phyloP scores from a whole-genome alignment of 2,113 vertebrate genomes.

The Epinephelus moara region DNA sequence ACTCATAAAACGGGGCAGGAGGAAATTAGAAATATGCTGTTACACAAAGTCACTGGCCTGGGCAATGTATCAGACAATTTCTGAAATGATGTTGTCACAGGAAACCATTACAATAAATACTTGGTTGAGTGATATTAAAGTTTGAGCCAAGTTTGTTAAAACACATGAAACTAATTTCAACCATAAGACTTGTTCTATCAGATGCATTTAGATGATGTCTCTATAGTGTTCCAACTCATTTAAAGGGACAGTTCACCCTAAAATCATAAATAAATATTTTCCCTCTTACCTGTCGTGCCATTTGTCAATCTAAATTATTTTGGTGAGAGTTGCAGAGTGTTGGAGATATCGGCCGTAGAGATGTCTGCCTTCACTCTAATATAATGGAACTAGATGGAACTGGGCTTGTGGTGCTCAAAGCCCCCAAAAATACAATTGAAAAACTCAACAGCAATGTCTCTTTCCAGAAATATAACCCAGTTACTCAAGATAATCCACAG shows the following conservation, averaged over 20 bases:
- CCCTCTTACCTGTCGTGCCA: no score
- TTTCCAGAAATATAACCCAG: no score
- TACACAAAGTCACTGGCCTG: conserved; percentile 27
- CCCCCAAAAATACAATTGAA: no score
- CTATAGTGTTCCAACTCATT: conserved; percentile 30
- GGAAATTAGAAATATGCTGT: conserved; percentile 36
- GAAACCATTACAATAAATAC: conserved; percentile 19
- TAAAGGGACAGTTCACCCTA: neutral
- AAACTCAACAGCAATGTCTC: no score
- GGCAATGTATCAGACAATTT: conserved; percentile 28
- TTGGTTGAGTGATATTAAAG: conserved; percentile 21
- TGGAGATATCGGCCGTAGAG: no score
- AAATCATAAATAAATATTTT: no score
- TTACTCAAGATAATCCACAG: no score
- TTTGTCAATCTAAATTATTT: no score
- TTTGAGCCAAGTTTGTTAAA: conserved; percentile 11
- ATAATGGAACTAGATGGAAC: no score
- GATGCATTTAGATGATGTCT: conserved; percentile 14
- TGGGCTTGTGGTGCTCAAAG: no score
- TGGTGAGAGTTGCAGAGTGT: no score
- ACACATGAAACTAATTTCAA: conserved; percentile 15
- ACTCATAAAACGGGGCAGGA: conserved; percentile 31
- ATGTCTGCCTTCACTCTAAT: no score
- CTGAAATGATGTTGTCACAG: conserved; percentile 18
- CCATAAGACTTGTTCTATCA: conserved; percentile 24